Evolutionary conservation across 1,140 invertebrate species (phyloP), one percentile per base, ranked within the genome.

Genomic region (Habropoda laboriosa): DNA sequence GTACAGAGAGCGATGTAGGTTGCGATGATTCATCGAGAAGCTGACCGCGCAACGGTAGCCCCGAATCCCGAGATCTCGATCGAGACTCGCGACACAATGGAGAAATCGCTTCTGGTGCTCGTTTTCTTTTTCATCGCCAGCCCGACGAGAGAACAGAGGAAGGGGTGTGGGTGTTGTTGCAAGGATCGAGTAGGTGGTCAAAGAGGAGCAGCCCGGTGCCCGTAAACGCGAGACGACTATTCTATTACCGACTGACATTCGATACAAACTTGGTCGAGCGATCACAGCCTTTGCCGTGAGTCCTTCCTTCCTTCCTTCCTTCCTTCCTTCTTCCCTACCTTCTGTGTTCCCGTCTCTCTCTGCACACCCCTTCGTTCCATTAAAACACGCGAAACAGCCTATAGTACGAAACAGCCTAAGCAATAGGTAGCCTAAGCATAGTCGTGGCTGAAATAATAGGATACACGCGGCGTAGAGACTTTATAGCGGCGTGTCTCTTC

Each of bases 191-290:
- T 75, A 60, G 49, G 71, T 78, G 86, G 82, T 89, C 87, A 88
- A 90, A 86, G 86, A 32, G 80, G 88, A 88, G 82, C 76, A 82
- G 66, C 55, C 83, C 86, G 82, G 75, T 86, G 66, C 53, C 84
- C 85, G 89, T 87, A 88, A 90, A 91, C 87, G 83, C 83, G 81
- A 89, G 88, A 88, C 87, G 88, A 92, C 89, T 91, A 91, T 92
- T 92, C 90, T 89, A 90, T 92, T 92, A 93, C 89, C 82, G 80
- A 88, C 88, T 91, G 92, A 92, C 91, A 91, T 92, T 83, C 87
- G 91, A 93, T 92, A 90, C 90, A 92, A 93, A 90, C 85, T 93
- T 89, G 88, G 80, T 80, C 89, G 89, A 90, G 88, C 87, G 89
- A 92, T 91, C 91, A 88, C 88, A 88, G 89, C 84, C 83, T 89